Base-by-base conservation (phyloP, 1,140 invertebrate species). In the Carcinoscorpius rotundicauda region DNA sequence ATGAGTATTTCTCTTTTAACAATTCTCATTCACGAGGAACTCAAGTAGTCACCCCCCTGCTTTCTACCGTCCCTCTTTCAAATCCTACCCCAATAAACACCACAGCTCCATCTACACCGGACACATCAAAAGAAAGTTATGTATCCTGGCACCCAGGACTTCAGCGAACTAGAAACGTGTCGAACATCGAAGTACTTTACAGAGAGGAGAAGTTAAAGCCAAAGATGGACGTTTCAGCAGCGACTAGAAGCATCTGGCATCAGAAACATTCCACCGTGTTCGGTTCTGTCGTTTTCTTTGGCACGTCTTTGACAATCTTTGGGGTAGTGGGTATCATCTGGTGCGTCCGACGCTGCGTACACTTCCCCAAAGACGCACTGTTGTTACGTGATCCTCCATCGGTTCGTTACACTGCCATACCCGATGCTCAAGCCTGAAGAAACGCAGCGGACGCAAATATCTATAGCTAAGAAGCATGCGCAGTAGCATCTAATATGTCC, bases 281-380 rank as follows among this genome's bases (percentile, higher is more conserved):
- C 49, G 66, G 66, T 49, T 68, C 66, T 5, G 64, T 68, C 6
- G 64, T 68, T 10, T 68, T 68, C n/a, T 68, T 68, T 51, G 66
- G 66, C 1, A 68, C 66, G 1, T 65, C 66, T 3, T 60, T 68
- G 50, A 68, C 66, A 6, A 68, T 68, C 11, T 68, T 68, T 52
- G 66, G 53, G 5, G 9, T 68, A 5, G 64, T 68, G 9, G 66
- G 66, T 52, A 6, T 68, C 3, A 58, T 68, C 52, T 68, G 66
- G 66, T 68, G 66, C 64, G 52, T 62, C 6, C 29, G 64, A 3
- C 64, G 62, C 49, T 68, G 66, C 10, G 66, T 68, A 6, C 63
- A 68, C 59, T 68, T 68, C 55, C 66, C 66, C 4, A 68, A 68
- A 63, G 66, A 68, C 49, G 66, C 66, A 4, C 64, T 68, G 10